These are phyloP conservation scores for Parnassius smintheus DNA, from an alignment of 2,888 invertebrate genomes.

Conservation along the genomic window DNA sequence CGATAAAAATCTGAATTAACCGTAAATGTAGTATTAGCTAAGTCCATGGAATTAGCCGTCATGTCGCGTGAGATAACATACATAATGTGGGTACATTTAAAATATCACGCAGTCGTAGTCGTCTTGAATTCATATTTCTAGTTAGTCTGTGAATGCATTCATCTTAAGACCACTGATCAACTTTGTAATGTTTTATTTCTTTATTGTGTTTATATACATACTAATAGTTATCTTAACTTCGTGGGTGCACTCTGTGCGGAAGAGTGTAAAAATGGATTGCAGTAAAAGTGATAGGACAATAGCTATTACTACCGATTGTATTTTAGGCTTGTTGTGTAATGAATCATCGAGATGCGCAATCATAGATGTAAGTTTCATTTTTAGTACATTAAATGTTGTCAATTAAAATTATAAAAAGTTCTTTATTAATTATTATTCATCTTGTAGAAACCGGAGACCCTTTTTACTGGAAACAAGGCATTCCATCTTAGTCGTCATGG, in stretches of 20 bases:
- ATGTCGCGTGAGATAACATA: too few species aligned
- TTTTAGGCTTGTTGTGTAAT: constrained; percentile 2
- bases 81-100: constrained; percentile 7
- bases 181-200: constrained; percentile 12
- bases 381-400: too few species aligned
- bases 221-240: neutral
- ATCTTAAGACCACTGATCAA: neutral
- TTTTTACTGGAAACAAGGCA: too few species aligned
- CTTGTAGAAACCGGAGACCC: too few species aligned
- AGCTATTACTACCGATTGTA: neutral
- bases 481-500: too few species aligned
- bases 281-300: neutral
- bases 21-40: too few species aligned
- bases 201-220: neutral
- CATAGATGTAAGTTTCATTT: constrained; percentile 13
- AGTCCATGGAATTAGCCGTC: too few species aligned
- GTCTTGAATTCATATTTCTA: neutral
- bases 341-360: constrained; percentile 3
- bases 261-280: constrained; percentile 1
- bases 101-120: neutral
- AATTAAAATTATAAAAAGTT: too few species aligned
- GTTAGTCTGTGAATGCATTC: neutral
- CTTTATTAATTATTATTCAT: too few species aligned
- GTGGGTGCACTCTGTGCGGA: neutral
- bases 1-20: too few species aligned